These are phyloP conservation scores for Stylophora pistillata DNA, from an alignment of 64 coral and sea anemone genomes.

Conservation along the genomic window DNA sequence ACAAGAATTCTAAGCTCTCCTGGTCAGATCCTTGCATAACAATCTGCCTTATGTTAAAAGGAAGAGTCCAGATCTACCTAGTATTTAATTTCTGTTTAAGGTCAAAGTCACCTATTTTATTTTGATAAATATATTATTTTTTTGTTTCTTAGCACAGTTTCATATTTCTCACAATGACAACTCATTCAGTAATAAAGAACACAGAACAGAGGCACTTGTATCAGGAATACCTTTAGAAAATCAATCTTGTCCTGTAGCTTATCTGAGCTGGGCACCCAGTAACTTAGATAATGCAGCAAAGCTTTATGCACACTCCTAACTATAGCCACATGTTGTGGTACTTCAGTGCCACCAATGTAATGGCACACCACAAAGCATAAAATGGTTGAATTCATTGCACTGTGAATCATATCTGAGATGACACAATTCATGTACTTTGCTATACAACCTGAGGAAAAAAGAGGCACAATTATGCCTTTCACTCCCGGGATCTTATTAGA, in stretches of 20 bases:
- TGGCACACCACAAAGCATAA: constrained; percentile 48
- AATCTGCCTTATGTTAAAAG: no score
- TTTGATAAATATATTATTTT: no score
- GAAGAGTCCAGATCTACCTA: no score
- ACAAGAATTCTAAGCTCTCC: no score
- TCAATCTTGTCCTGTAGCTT: not conserved
- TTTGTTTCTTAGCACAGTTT: no score
- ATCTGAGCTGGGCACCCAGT: not conserved
- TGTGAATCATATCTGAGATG: constrained; percentile 59
- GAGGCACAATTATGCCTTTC: not conserved
- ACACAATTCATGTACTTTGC: constrained; percentile 67
- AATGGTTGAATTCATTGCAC: constrained; percentile 34
- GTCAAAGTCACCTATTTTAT: no score
- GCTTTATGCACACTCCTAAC: not conserved
- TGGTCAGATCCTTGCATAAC: no score
- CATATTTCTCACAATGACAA: no score
- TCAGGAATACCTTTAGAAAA: not conserved
- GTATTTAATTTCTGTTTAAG: no score
- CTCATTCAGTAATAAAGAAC: no score
- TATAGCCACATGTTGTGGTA: not conserved
- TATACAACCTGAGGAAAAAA: constrained; percentile 39
- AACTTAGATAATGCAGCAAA: constrained; percentile 30
- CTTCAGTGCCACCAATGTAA: constrained; percentile 7
- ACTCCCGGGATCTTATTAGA: no score
- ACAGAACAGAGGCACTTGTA: no score